These are phyloP conservation scores for Bothrops jararaca DNA, from an alignment of 2,113 vertebrate species.

Conservation along the genomic window DNA sequence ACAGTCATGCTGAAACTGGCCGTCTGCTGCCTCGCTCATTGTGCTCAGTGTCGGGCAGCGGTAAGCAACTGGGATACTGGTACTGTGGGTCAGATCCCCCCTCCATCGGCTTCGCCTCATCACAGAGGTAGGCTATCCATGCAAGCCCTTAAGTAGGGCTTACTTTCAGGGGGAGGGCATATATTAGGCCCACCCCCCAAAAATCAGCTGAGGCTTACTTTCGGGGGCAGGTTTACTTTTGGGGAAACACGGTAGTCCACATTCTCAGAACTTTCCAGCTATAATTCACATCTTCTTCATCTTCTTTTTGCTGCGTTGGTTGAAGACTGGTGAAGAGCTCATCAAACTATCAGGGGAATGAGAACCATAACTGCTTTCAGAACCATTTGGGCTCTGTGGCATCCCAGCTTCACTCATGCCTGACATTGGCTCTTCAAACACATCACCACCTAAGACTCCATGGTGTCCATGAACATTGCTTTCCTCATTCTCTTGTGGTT, in stretches of 20 bases:
- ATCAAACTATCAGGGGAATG: constrained; percentile 94
- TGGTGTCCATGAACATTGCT: constrained; percentile 77
- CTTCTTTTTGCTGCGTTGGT: constrained; percentile 90
- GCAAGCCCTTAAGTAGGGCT: too few species aligned
- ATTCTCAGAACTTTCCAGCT: neutral
- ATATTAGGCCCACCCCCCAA: too few species aligned
- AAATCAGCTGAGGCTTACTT: too few species aligned
- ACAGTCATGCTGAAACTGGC: too few species aligned
- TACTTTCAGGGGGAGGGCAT: too few species aligned
- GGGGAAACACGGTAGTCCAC: neutral
- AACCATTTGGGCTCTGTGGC: constrained; percentile 84
- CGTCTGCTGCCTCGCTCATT: too few species aligned
- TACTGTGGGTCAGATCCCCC: too few species aligned
- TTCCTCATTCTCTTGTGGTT: constrained; percentile 91
- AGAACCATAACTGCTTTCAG: constrained; percentile 90
- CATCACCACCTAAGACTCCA: constrained; percentile 83
- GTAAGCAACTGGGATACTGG: too few species aligned
- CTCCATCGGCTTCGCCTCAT: too few species aligned
- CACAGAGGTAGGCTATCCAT: too few species aligned
- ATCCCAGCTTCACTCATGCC: constrained; percentile 94
- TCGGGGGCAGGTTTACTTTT: too few species aligned
- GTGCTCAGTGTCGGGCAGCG: too few species aligned
- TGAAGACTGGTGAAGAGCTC: constrained; percentile 91
- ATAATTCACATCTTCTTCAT: constrained; percentile 85
- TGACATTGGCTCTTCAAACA: constrained; percentile 98